phyloP scores from a whole-genome alignment of 2,113 vertebrate species.

The Kobus ellipsiprymnus region DNA sequence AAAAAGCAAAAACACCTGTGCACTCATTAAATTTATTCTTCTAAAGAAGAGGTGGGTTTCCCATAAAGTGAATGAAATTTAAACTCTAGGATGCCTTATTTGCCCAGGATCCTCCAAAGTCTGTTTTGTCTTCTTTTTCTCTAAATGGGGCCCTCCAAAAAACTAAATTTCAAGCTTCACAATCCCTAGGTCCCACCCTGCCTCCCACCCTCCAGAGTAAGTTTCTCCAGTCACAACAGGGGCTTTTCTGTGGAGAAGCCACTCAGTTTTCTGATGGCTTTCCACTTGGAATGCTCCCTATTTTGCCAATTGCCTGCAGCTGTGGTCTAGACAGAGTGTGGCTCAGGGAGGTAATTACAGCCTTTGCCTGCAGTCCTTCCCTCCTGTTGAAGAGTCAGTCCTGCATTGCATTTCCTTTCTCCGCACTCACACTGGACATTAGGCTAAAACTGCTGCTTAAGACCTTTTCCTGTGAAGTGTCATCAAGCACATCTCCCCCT shows the following conservation, averaged over 20 bases:
- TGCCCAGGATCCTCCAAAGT: not conserved
- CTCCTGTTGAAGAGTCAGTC: not conserved
- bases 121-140: not conserved
- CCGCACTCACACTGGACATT: not conserved
- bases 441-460: not conserved
- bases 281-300: not conserved
- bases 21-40: not conserved
- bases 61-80: not conserved
- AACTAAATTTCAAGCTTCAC: not conserved
- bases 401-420: not conserved
- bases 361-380: too few species aligned
- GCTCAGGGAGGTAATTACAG: too few species aligned
- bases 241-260: not conserved
- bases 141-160: not conserved
- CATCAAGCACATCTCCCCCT: accelerated
- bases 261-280: not conserved
- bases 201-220: not conserved
- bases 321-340: not conserved
- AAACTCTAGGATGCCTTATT: not conserved
- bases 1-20: not conserved
- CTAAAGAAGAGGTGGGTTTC: not conserved
- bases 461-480: not conserved
- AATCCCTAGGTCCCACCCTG: not conserved
- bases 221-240: not conserved
- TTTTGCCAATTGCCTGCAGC: not conserved